These are phyloP conservation scores for Malurus elegans DNA, from an alignment of 2,113 vertebrate species.

Conservation along the genomic window DNA sequence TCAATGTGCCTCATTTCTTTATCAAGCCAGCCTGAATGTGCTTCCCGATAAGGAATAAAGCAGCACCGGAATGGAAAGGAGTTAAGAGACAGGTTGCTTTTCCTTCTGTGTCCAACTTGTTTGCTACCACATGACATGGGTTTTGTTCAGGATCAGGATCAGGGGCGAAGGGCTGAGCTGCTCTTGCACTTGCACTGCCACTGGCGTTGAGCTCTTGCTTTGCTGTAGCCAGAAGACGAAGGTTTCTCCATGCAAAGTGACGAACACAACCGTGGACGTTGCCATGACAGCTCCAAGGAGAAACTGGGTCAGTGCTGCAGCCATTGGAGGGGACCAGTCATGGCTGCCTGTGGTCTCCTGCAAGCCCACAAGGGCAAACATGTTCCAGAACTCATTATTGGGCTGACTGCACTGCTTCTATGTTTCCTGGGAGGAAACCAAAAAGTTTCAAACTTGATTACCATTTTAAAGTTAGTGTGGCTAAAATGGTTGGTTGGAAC, in stretches of 20 bases:
- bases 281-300: not conserved
- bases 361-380: not conserved
- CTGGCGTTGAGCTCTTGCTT: not conserved
- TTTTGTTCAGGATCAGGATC: not conserved
- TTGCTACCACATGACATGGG: fast-evolving
- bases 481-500: not conserved
- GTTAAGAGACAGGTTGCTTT: not conserved
- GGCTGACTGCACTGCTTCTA: not conserved
- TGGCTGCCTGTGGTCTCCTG: not conserved
- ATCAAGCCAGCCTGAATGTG: not conserved
- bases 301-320: not conserved
- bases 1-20: not conserved
- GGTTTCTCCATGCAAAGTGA: not conserved
- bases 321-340: fast-evolving
- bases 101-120: not conserved
- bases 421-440: not conserved
- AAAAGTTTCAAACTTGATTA: not conserved
- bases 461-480: not conserved
- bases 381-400: not conserved
- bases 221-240: not conserved
- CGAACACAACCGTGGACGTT: not conserved
- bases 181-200: fast-evolving
- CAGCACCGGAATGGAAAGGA: not conserved
- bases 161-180: not conserved
- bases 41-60: not conserved